These are phyloP conservation scores for Leptinotarsa tumamoca DNA, from an alignment of 2,888 invertebrate species.

Conservation along the genomic window DNA sequence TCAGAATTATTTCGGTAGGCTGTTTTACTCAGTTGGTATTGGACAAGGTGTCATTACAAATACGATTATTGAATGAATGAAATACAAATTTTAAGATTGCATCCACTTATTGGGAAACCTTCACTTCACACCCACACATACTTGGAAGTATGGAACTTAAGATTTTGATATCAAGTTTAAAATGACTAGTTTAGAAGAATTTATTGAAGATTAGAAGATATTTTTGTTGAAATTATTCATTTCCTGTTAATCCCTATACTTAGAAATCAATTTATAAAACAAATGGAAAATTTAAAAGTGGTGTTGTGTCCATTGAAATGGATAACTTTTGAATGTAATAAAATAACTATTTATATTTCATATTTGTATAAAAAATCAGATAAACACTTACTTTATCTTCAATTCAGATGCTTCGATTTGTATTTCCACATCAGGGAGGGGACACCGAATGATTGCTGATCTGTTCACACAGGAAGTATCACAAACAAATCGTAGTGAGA, in stretches of 20 bases:
- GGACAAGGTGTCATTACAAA: not conserved
- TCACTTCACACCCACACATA: conserved; percentile 9
- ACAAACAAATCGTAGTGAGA: no score
- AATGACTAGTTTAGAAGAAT: not conserved
- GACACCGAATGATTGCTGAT: not conserved
- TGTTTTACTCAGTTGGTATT: not conserved
- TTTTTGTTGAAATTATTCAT: not conserved
- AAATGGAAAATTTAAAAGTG: not conserved
- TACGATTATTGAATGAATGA: not conserved
- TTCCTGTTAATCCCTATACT: not conserved
- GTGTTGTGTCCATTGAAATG: no score
- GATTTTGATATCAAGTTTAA: not conserved
- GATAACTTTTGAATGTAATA: no score
- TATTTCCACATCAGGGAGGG: conserved; percentile 1
- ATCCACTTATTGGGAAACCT: not conserved
- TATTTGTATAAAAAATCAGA: not conserved
- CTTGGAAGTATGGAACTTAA: conserved; percentile 16
- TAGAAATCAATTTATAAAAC: not conserved
- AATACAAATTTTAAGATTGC: not conserved
- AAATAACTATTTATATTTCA: no score
- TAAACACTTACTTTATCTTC: not conserved
- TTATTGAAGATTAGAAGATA: not conserved
- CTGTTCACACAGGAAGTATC: not conserved
- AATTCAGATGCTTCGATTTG: conserved; percentile 5
- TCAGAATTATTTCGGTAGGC: not conserved